These are phyloP conservation scores for Hirtodrosophila histrioides DNA, from an alignment of 2,888 invertebrate species.

Conservation along the genomic window DNA sequence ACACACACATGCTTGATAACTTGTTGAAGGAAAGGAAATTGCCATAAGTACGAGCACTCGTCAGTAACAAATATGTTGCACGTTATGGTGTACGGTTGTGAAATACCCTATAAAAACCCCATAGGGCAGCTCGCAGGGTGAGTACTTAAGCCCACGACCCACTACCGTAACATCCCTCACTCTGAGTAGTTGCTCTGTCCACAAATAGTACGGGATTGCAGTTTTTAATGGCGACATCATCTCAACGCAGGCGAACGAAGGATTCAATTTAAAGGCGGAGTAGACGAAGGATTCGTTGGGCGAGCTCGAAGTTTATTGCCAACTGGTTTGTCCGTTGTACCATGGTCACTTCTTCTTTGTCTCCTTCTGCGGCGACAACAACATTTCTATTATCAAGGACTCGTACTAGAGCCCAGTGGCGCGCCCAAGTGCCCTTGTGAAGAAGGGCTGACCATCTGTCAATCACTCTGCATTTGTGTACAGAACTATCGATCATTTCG, in stretches of 20 bases:
- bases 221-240: background rate
- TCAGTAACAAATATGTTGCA: slow-evolving; percentile 4
- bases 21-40: slow-evolving; percentile 65
- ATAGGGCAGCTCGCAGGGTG: background rate
- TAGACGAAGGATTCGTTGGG: slow-evolving; percentile 9
- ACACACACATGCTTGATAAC: slow-evolving; percentile 43
- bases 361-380: slow-evolving; percentile 11
- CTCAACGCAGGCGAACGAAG: background rate
- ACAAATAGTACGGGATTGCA: slow-evolving; percentile 5
- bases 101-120: slow-evolving; percentile 33
- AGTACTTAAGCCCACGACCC: no score
- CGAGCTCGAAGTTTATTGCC: slow-evolving; percentile 36
- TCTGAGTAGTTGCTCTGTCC: slow-evolving; percentile 1
- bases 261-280: slow-evolving; percentile 13
- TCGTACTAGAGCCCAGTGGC: slow-evolving; percentile 1
- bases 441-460: background rate
- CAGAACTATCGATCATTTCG: no score
- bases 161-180: no score
- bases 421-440: no score
- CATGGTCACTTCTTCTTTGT: slow-evolving; percentile 16
- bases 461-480: no score
- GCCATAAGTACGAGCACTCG: slow-evolving; percentile 46
- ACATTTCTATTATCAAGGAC: slow-evolving; percentile 29
- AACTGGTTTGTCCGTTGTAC: slow-evolving; percentile 18
- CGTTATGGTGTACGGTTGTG: background rate